phyloP scores from a whole-genome alignment of 2,113 vertebrate species.

The Cynocephalus volans region DNA sequence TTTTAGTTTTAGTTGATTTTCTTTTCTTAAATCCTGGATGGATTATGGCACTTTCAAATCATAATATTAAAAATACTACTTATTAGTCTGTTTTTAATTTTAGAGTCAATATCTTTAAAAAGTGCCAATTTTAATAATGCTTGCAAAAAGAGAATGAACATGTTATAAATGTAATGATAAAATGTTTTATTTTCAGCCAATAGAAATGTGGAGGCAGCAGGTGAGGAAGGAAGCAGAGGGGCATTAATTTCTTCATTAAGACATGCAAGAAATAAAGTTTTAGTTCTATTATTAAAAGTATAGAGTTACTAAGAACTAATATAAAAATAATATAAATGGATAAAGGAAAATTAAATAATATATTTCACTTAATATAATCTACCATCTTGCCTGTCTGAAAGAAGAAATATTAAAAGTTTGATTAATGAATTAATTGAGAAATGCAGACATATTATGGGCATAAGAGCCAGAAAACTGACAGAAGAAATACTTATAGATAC shows the following conservation, averaged over 20 bases:
- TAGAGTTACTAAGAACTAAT: neutral
- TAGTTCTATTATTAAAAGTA: neutral
- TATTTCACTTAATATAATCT: neutral
- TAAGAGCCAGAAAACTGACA: neutral
- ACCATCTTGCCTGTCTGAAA: neutral
- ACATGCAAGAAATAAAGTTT: neutral
- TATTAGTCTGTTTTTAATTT: neutral
- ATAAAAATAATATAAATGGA: conserved; percentile 8
- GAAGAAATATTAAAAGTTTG: neutral
- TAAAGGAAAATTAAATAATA: neutral
- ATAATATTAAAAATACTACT: neutral
- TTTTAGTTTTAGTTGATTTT: neutral
- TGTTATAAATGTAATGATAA: neutral
- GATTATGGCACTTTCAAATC: neutral
- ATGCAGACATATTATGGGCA: neutral
- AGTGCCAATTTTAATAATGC: neutral
- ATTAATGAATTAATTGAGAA: neutral
- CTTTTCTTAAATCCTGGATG: neutral
- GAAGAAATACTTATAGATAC: neutral
- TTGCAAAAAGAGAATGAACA: neutral
- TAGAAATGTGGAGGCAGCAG: neutral
- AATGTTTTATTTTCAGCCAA: neutral
- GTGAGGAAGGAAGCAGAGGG: neutral
- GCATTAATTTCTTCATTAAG: neutral
- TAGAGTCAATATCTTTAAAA: neutral